Base-by-base conservation (phyloP, 2,888 invertebrate genomes). In the Dilophus febrilis region DNA sequence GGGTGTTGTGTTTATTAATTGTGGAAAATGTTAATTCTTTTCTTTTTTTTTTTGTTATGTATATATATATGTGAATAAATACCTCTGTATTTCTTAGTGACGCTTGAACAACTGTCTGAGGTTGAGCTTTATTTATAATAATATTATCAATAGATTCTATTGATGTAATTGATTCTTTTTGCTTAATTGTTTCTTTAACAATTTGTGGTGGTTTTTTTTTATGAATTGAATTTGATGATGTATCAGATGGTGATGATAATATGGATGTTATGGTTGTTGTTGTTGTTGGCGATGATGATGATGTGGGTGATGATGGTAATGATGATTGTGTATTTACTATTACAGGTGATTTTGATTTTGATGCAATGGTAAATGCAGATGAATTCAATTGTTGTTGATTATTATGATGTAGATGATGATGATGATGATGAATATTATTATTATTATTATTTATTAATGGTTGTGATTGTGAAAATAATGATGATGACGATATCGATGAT, bases 221-320 rank as follows among this genome's bases (percentile, higher is more conserved):
- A 12, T 13, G 13, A 5, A 14, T 2, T 12, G 6, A 14, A 10
- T 5, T 26, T 26, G 17, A 35, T 28, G 35, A 37, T 28, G 13
- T 17, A 45, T 48, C 48, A 31, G 50, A 50, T 38, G 16, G 13
- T 19, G 38, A 28, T 34, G 39, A 19, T 32, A 50, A 49, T 7
- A 54, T 49, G 18, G 61, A 59, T 5, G 59, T 47, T 7, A 54
- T 49, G 18, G 61, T 58, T 5, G 59, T 47, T 59, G 58, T 11
- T 55, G 53, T 4, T 22, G 22, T 4, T 22, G 4, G 22, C 49
- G 69, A 70, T 50, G 70, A 66, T 35, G 77, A 42, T 40, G 52
- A 53, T 37, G 57, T 58, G 33, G 51, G 53, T 37, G 52, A 53
- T 38, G 4, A 8, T 8, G 8, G 4, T 22, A 22, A 22, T 22